phyloP scores from a whole-genome alignment of 1,140 invertebrate genomes.

The Drosophila pandora region DNA sequence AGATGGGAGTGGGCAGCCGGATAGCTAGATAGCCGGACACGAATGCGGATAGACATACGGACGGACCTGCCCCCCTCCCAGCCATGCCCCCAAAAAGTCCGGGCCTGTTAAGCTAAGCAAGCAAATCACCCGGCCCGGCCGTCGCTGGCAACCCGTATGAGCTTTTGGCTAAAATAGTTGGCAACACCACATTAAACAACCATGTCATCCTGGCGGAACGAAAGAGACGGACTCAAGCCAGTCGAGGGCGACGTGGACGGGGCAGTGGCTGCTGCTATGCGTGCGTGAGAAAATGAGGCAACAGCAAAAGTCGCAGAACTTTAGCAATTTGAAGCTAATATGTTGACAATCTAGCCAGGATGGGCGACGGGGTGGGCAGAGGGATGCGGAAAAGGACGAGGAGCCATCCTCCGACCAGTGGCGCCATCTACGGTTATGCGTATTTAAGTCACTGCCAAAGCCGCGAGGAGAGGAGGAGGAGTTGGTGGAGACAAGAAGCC shows the following conservation, averaged over 20 bases:
- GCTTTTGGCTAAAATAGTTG: conserved; percentile 83
- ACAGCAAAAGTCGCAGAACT: conserved; percentile 80
- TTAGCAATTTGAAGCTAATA: conserved; percentile 82
- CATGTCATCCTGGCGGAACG: conserved; percentile 32
- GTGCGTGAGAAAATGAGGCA: conserved; percentile 71
- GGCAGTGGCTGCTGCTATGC: conserved; percentile 26
- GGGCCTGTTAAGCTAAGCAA: conserved; percentile 73
- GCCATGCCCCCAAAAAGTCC: conserved; percentile 16
- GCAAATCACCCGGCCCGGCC: conserved; percentile 72
- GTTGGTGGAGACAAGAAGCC: neutral
- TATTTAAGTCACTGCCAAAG: conserved; percentile 77
- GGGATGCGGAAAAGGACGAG: conserved; percentile 1
- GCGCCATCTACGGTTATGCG: conserved; percentile 72
- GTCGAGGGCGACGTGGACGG: neutral
- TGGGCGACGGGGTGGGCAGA: neutral
- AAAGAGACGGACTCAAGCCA: neutral
- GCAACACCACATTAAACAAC: conserved; percentile 83
- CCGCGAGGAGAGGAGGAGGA: conserved; percentile 9
- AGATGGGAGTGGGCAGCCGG: conserved; percentile 43
- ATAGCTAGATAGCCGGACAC: conserved; percentile 11
- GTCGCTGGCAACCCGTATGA: conserved; percentile 67
- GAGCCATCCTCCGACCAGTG: conserved; percentile 43
- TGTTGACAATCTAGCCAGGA: conserved; percentile 71
- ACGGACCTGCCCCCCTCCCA: conserved; percentile 4
- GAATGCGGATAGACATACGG: conserved; percentile 15